A percentile compares a stretch with the other conserved stretches of the same genome.
phyloP scores from a whole-genome alignment of 2,888 invertebrate genomes.

The Pogonocherus hispidulus region DNA sequence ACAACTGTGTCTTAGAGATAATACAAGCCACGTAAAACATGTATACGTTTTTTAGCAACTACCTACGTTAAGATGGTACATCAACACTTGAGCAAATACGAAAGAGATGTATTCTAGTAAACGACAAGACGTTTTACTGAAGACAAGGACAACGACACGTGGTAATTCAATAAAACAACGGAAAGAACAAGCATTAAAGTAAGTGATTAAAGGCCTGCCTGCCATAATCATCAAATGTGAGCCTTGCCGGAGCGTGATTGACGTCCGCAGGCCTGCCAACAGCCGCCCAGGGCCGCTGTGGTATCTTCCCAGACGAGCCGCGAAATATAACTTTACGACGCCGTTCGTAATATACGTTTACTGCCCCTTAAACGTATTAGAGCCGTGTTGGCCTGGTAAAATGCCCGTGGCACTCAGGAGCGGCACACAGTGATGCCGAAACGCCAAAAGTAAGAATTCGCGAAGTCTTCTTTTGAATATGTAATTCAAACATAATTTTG shows the following conservation, averaged over 20 bases:
- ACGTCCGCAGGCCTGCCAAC: conserved; percentile 46
- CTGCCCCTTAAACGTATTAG: conserved; percentile 13
- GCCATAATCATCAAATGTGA: conserved; percentile 21
- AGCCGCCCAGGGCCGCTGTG: conserved; percentile 38
- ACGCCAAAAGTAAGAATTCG: no score
- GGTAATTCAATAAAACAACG: conserved; percentile 28
- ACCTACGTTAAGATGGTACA: no score
- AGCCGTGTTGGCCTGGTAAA: conserved; percentile 11
- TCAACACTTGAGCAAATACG: no score
- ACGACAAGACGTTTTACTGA: no score
- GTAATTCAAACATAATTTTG: no score
- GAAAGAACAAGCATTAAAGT: conserved; percentile 29
- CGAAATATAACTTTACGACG: conserved; percentile 25
- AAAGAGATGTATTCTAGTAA: no score
- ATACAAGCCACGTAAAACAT: no score
- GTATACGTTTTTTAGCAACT: no score
- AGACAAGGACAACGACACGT: conserved; percentile 8
- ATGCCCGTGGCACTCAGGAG: no score
- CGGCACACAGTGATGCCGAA: no score
- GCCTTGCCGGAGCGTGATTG: conserved; percentile 37
- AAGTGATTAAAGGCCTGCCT: conserved; percentile 23
- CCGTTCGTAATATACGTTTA: conserved; percentile 21
- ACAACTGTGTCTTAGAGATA: no score
- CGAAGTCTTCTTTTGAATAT: no score
- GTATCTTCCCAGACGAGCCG: conserved; percentile 33